Evolutionary conservation across 2,113 vertebrate species (phyloP).

Genomic region (Hipposideros armiger): DNA sequence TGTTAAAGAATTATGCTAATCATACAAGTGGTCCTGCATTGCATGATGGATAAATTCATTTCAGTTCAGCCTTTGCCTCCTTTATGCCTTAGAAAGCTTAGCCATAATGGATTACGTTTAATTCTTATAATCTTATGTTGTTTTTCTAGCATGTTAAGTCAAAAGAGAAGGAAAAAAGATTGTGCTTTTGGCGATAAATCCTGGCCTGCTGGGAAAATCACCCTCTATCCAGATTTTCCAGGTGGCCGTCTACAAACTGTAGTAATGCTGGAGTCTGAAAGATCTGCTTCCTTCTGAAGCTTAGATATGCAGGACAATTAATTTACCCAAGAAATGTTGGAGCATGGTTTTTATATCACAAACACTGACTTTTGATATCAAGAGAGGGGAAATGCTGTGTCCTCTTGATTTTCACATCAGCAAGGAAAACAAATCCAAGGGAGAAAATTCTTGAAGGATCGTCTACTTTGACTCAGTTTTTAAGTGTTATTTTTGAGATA

Average conservation of each 20-base stretch:
- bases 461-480: neutral
- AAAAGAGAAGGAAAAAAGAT: constrained; percentile 42
- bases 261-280: neutral
- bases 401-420: neutral
- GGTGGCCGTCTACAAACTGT: neutral
- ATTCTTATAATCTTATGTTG: constrained; percentile 56
- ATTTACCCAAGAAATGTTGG: neutral
- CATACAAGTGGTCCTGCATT: constrained; percentile 49
- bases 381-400: neutral
- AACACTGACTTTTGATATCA: neutral
- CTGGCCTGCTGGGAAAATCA: neutral
- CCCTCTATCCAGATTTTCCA: neutral
- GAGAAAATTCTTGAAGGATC: neutral
- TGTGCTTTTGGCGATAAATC: constrained; percentile 51
- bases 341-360: neutral
- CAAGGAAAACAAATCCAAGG: neutral
- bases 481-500: neutral
- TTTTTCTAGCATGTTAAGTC: constrained; percentile 53
- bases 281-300: neutral
- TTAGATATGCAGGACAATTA: no score
- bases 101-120: constrained; percentile 56
- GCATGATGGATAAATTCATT: constrained; percentile 58
- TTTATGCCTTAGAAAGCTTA: constrained; percentile 18
- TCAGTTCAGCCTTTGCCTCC: constrained; percentile 49
- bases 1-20: constrained; percentile 66